A percentile compares a stretch with the other conserved stretches of the same genome.
phyloP scores from a whole-genome alignment of 2,888 invertebrate species.

The Lathronympha strigana region DNA sequence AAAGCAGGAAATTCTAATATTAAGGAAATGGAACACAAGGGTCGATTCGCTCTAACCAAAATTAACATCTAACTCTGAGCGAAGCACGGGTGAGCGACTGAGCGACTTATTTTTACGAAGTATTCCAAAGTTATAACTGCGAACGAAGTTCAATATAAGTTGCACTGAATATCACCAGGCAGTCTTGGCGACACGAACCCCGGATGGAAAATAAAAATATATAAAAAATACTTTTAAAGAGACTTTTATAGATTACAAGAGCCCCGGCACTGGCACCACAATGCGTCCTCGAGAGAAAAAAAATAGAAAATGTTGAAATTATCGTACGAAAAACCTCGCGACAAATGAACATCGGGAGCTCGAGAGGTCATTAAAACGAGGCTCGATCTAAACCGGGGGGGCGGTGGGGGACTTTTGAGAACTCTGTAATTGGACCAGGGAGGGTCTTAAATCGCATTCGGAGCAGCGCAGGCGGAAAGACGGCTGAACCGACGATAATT shows the following conservation, averaged over 20 bases:
- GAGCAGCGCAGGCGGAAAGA: slow-evolving; percentile 80
- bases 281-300: slow-evolving; percentile 63
- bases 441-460: slow-evolving; percentile 82
- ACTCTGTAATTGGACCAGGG: slow-evolving; percentile 83
- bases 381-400: slow-evolving; percentile 80
- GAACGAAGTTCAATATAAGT: neutral
- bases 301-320: slow-evolving; percentile 65
- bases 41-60: neutral
- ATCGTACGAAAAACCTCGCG: slow-evolving; percentile 79
- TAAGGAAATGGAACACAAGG: neutral
- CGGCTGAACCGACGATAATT: slow-evolving; percentile 82
- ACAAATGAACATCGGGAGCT: slow-evolving; percentile 83
- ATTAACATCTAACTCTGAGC: neutral
- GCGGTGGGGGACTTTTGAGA: slow-evolving; percentile 73
- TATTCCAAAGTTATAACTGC: slow-evolving; percentile 2
- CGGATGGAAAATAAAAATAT: slow-evolving; percentile 18
- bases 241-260: slow-evolving; percentile 44
- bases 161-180: neutral
- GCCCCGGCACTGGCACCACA: slow-evolving; percentile 57
- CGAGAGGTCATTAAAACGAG: slow-evolving; percentile 83
- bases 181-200: neutral
- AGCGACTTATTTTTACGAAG: neutral
- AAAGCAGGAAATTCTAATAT: neutral
- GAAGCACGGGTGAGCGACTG: neutral
- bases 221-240: slow-evolving; percentile 50